A percentile compares a stretch with the other conserved stretches of the same genome.
Conservation (phyloP, 1,140 invertebrate genomes). For the Rhopalosiphum padi region DNA sequence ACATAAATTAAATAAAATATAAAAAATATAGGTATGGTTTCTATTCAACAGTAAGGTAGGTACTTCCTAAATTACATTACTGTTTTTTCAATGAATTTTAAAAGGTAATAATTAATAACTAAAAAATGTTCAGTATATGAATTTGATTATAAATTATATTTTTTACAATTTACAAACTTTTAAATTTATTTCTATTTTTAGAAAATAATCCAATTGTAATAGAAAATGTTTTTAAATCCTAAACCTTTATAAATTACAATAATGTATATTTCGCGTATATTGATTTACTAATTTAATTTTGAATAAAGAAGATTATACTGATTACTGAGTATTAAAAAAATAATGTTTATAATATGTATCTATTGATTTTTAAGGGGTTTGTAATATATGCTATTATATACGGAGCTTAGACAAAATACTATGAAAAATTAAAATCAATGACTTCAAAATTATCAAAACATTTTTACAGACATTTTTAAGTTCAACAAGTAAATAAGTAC, state of each 20-base stretch:
- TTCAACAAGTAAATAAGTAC: background rate
- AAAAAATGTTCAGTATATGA: too few relatives aligned
- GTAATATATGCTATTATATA: background rate
- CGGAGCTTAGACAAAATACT: background rate
- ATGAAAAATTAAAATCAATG: background rate
- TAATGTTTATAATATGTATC: background rate
- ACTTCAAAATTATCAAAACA: background rate
- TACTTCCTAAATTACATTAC: background rate
- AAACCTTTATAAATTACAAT: too few relatives aligned
- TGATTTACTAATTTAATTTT: background rate
- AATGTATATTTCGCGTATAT: background rate
- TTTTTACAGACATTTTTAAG: background rate
- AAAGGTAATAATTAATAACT: too few relatives aligned
- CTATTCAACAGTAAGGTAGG: background rate
- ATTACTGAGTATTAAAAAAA: background rate
- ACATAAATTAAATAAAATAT: background rate
- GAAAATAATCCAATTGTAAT: too few relatives aligned
- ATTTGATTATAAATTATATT: too few relatives aligned
- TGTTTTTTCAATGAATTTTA: too few relatives aligned
- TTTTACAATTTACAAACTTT: too few relatives aligned
- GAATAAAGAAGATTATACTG: background rate
- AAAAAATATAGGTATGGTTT: background rate
- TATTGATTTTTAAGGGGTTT: background rate
- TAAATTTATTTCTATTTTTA: too few relatives aligned
- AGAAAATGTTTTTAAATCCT: too few relatives aligned